phyloP scores from a whole-genome alignment of 2,113 vertebrate genomes.

The Cebus imitator region DNA sequence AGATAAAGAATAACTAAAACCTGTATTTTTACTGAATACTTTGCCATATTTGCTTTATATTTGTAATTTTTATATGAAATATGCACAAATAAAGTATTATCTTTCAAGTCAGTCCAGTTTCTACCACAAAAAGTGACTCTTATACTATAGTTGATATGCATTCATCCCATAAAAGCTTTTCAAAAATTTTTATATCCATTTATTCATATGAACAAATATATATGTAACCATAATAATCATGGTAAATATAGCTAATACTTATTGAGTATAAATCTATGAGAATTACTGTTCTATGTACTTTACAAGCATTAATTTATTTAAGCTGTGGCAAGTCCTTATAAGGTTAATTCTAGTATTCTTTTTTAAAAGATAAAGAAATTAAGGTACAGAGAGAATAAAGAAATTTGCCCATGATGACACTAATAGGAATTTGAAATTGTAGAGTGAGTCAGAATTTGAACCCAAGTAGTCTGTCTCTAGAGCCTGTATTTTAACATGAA shows the following conservation, averaged over 20 bases:
- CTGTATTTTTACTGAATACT: neutral
- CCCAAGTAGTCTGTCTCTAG: neutral
- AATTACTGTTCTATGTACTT: neutral
- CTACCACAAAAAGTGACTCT: neutral
- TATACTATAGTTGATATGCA: neutral
- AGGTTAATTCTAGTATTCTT: neutral
- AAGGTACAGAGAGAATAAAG: neutral
- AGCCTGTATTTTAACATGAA: neutral
- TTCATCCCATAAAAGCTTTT: neutral
- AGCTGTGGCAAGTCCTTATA: neutral
- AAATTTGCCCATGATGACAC: neutral
- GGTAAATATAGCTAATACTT: constrained; percentile 4
- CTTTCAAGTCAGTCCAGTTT: neutral
- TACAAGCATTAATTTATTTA: neutral
- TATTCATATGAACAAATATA: neutral
- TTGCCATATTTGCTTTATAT: neutral
- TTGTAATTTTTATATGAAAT: neutral
- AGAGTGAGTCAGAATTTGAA: neutral
- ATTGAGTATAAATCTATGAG: neutral
- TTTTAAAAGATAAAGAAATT: neutral
- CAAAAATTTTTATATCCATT: neutral
- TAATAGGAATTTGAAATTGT: neutral
- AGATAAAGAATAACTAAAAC: neutral
- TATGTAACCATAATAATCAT: neutral
- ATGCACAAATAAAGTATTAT: neutral